Base-by-base conservation (phyloP, 2,797 vertebrate genomes). In the Megaceryle alcyon region DNA sequence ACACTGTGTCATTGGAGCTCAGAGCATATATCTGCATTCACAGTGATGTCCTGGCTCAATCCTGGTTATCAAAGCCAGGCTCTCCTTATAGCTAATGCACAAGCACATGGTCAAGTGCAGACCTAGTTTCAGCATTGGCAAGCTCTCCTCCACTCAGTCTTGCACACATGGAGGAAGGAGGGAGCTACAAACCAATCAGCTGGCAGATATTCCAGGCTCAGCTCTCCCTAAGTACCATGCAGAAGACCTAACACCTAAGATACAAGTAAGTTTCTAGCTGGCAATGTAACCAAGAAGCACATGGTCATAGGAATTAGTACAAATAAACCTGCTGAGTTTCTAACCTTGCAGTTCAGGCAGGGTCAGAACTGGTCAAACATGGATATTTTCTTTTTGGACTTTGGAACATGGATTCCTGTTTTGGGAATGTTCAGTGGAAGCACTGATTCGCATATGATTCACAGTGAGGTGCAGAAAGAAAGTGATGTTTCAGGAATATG, bases 21-120 rank as follows among this genome's bases (percentile, higher is more conserved):
- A 64, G 88, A 72, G 57, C 20, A 23, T 4, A 29, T 0, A 0
- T 14, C 22, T 59, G 13, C 39, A 35, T 10, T 44, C n/a, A 12
- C 14, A 44, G 59, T 12, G 44, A 14, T 64, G 53, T 35, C n/a
- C 44, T 88, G 48, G 35, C 29, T 66, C 72, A 59, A 2, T 39
- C 26, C 51, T 56, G 51, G 4, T 66, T 48, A 26, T 63, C 56
- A 78, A 81, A 77, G 53, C 37, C 64, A 81, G 72, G 68, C 5
- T 70, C 8, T 59, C 29, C 46, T 26, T 17, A 31, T 4, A 76
- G 44, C 25, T 60, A 70, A 65, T 25, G 53, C 35, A 66, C 2
- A 14, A 69, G 29, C 10, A 75, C 20, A 5, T 4, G 6, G 10
- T 64, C 46, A 60, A 53, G 28, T 28, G 31, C 9, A 73, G n/a